These are phyloP conservation scores for Agrochola lota DNA, from an alignment of 2,888 invertebrate species.

Conservation along the genomic window DNA sequence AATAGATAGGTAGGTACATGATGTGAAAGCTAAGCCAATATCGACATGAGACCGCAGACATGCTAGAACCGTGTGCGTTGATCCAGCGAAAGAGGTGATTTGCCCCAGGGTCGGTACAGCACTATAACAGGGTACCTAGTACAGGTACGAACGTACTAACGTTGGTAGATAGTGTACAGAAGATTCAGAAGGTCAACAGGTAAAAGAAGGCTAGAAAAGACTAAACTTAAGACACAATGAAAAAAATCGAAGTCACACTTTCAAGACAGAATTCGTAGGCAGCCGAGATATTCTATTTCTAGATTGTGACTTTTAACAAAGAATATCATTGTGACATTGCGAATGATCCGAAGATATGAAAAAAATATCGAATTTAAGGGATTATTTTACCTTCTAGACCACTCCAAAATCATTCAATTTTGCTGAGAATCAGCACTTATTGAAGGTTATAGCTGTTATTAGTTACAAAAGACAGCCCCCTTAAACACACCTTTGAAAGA, in stretches of 20 bases:
- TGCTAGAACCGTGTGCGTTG: constrained; percentile 54
- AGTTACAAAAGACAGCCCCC: too few relatives aligned
- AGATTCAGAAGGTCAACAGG: constrained; percentile 10
- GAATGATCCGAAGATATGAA: background rate
- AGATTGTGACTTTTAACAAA: background rate
- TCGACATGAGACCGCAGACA: constrained; percentile 59
- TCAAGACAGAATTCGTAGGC: background rate
- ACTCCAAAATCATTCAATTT: background rate
- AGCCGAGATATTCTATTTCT: background rate
- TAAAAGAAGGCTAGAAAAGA: background rate
- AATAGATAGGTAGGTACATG: background rate
- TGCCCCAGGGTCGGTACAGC: constrained; percentile 50
- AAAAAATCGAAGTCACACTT: background rate
- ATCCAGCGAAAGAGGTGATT: constrained; percentile 58
- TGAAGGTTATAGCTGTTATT: too few relatives aligned
- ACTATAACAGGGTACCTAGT: constrained; percentile 47
- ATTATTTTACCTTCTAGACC: background rate
- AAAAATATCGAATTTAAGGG: background rate
- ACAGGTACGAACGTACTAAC: background rate
- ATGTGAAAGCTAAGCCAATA: constrained; percentile 46
- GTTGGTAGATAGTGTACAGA: background rate
- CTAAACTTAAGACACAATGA: too few relatives aligned
- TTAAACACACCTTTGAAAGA: background rate
- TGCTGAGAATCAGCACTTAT: background rate
- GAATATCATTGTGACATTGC: background rate